Evolutionary conservation across 2,797 vertebrate species (phyloP).

Genomic region (Aplochiton taeniatus): DNA sequence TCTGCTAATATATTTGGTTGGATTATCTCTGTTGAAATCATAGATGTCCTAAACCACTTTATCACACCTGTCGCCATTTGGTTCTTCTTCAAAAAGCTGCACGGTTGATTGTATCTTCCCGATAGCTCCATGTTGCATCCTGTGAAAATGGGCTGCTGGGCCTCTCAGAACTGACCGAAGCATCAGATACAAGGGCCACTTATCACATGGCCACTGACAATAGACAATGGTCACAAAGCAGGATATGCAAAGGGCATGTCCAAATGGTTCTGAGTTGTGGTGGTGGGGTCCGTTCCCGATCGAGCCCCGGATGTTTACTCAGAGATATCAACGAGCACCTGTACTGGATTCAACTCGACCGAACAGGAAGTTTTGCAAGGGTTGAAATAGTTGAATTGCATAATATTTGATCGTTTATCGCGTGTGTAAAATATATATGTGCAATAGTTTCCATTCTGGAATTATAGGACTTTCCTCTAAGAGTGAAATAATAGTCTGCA

Average conservation of each 20-base stretch:
- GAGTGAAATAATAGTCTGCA: too few species aligned
- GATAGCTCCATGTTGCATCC: slow-evolving; percentile 28
- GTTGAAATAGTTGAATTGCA: slow-evolving; percentile 22
- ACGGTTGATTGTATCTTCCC: slow-evolving; percentile 39
- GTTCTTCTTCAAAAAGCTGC: slow-evolving; percentile 25
- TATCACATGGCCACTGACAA: slow-evolving; percentile 59
- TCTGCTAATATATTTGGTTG: slow-evolving; percentile 10
- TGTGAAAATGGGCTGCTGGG: slow-evolving; percentile 13
- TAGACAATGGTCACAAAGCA: slow-evolving; percentile 64
- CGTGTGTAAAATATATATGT: slow-evolving; percentile 11
- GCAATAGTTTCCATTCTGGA: slow-evolving; percentile 21
- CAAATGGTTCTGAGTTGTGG: slow-evolving; percentile 23
- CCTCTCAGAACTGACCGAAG: slow-evolving; percentile 41
- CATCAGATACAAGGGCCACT: slow-evolving; percentile 56
- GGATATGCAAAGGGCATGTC: slow-evolving; percentile 67
- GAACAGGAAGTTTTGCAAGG: slow-evolving; percentile 19
- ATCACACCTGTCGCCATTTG: slow-evolving; percentile 32
- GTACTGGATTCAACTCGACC: slow-evolving; percentile 32
- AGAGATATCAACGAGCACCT: slow-evolving; percentile 51
- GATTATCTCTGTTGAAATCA: slow-evolving; percentile 29
- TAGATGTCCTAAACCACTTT: slow-evolving; percentile 14
- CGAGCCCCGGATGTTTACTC: slow-evolving; percentile 56
- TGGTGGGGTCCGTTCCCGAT: slow-evolving; percentile 48
- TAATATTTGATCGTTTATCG: slow-evolving; percentile 28
- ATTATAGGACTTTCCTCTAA: not conserved